phyloP scores from a whole-genome alignment of 2,888 invertebrate species.

The Eilema depressum region DNA sequence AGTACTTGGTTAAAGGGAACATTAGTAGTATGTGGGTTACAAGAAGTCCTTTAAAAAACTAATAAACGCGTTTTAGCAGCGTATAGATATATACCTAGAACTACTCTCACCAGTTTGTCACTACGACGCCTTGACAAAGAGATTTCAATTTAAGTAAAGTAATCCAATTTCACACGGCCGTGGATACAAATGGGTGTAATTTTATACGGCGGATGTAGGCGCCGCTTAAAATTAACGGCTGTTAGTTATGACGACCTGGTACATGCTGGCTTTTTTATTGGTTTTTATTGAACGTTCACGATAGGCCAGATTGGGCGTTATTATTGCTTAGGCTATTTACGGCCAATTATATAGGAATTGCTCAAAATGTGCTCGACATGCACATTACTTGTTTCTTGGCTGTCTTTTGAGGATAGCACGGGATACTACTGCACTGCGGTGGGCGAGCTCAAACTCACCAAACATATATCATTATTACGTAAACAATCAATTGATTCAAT shows the following conservation, averaged over 20 bases:
- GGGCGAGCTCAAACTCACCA: too few species aligned
- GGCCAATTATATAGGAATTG: too few species aligned
- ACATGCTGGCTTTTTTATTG: conserved; percentile 26
- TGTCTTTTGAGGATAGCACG: too few species aligned
- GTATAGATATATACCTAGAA: conserved; percentile 6
- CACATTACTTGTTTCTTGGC: too few species aligned
- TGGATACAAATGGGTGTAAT: conserved; percentile 69
- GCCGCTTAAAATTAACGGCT: conserved; percentile 53
- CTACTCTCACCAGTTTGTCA: background rate
- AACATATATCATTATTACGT: too few species aligned
- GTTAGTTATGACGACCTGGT: conserved; percentile 53
- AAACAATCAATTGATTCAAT: too few species aligned
- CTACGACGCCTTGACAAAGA: conserved; percentile 50
- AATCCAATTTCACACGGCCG: conserved; percentile 73
- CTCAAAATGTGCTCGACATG: too few species aligned
- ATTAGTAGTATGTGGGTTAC: too few species aligned
- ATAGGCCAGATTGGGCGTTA: conserved; percentile 7
- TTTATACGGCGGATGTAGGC: conserved; percentile 54
- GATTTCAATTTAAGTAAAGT: conserved; percentile 73
- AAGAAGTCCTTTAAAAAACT: too few species aligned
- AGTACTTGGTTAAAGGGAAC: too few species aligned
- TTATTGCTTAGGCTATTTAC: too few species aligned
- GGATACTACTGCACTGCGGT: too few species aligned
- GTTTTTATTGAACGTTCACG: conserved; percentile 22
- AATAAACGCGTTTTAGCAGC: background rate